Base-by-base conservation (phyloP, 2,113 vertebrate genomes). In the Etheostoma cragini region DNA sequence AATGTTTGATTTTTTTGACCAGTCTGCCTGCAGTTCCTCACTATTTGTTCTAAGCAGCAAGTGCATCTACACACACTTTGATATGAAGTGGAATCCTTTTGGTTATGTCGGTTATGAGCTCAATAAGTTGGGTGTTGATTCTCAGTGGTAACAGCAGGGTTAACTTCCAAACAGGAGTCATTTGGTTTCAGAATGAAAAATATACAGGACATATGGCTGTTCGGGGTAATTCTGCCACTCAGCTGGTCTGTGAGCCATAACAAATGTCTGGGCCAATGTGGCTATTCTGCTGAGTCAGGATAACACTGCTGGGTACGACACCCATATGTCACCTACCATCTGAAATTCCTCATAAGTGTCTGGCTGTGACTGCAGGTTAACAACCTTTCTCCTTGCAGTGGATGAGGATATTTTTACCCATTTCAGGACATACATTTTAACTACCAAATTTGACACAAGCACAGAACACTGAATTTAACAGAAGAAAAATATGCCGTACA, bases 171-270 rank as follows among this genome's bases (percentile, higher is more conserved):
- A 8, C 60, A 14, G n/a, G 60, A 45, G 6, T 26, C 6, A 52
- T 69, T 35, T 61, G 33, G 52, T 61, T 38, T 35, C 15, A 10
- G 7, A 8, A n/a, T 68, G 15, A 26, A 70, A 45, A 45, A 42
- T 42, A 42, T 42, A 42, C 47, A 50, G 53, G 79, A 22, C 87
- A 76, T 80, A 70, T 79, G 84, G 67, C 84, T 69, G 13, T 78
- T 57, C 26, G 45, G 71, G 76, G 63, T 78, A 78, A 87, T 83
- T 85, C 53, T 80, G 63, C 76, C 70, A 82, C 68, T 78, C 35
- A 17, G 76, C 84, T 82, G 49, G 19, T 89, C 65, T 87, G 67
- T 86, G 85, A 89, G 87, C 84, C 78, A 85, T 67, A 80, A 78
- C 74, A 82, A 84, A 89, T 87, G 77, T 77, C 76, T 74, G 61